Percentiles rank a stretch among this genome's conserved stretches.
phyloP scores from a whole-genome alignment of 2,888 invertebrate species.

The Uropetala carovei region DNA sequence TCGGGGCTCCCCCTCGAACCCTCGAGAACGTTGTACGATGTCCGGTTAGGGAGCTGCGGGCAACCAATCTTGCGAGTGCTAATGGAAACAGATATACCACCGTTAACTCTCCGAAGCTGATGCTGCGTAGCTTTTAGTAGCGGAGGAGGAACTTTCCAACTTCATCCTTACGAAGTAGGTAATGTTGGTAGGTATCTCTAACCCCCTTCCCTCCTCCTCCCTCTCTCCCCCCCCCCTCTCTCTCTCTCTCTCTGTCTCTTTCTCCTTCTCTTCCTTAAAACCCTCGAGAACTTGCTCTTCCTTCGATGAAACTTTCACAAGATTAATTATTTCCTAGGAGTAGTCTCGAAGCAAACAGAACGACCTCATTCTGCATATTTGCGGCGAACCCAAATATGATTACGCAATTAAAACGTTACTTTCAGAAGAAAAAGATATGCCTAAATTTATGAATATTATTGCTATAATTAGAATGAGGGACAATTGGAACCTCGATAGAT shows the following conservation, averaged over 20 bases:
- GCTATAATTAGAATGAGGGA: no score
- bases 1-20: background rate
- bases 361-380: slow-evolving; percentile 6
- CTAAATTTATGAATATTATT: no score
- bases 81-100: slow-evolving; percentile 25
- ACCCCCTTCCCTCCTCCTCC: background rate
- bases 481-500: no score
- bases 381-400: slow-evolving; percentile 14
- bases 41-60: slow-evolving; percentile 7
- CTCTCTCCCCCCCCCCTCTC: background rate
- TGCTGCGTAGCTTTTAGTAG: slow-evolving; percentile 28
- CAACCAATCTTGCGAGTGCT: slow-evolving; percentile 32
- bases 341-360: background rate
- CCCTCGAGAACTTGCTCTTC: slow-evolving; percentile 24
- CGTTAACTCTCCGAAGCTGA: slow-evolving; percentile 26
- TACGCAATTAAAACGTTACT: background rate
- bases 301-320: slow-evolving; percentile 32
- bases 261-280: background rate
- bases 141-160: slow-evolving; percentile 13
- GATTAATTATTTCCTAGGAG: slow-evolving; percentile 31
- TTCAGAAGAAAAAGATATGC: background rate
- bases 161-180: slow-evolving; percentile 14
- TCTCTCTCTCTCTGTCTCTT: background rate
- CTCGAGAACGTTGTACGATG: background rate
- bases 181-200: slow-evolving; percentile 22